Evolutionary conservation across 2,888 invertebrate species (phyloP), one percentile per base, ranked within the genome.

Genomic region (Drosophila multiciliata): DNA sequence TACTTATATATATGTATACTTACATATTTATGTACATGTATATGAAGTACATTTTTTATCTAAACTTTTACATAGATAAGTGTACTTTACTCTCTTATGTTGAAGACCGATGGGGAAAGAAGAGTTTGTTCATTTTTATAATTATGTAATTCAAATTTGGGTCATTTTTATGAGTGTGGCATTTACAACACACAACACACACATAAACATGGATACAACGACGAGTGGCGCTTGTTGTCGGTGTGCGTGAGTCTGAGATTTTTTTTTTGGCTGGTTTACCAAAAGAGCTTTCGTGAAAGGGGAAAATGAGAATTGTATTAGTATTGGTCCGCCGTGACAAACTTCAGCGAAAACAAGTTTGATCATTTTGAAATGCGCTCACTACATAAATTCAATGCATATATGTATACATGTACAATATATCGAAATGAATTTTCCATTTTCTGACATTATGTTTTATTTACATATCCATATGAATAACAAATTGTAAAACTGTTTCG

Each of bases 131-230:
- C 66, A 75, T 76, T 75, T 78, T 75, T 71, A 77, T 75, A 72
- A 78, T 86, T 86, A 89, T 86, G 87, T 87, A 86, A 86, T 78
- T 79, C 78, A 87, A 86, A 86, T 86, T 86, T 86, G 85, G 86
- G 86, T 86, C 86, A 86, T 76, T 86, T 86, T 89, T 76, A 87
- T 85, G 88, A 87, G 80, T 85, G 75, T 82, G 88, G 78, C 82
- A 76, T 83, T 88, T 86, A 86, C 89, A 88, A 75, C 67, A 82
- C 38, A 40, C 20, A 57, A 36, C 36, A 36, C 1, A 2, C 15
- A 20, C 33, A 42, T 17, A 33, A n/a, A 42, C 63, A 42, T 32
- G 26, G 26, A 53, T 23, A 84, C 81, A 83, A 73, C 60, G 66
- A 57, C 74, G 72, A 70, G 58, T 70, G 67, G 52, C 45, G 69